A percentile compares a stretch with the other conserved stretches of the same genome.
These are phyloP conservation scores for Oceanodroma tethys DNA, from an alignment of 2,113 vertebrate genomes.

Conservation along the genomic window DNA sequence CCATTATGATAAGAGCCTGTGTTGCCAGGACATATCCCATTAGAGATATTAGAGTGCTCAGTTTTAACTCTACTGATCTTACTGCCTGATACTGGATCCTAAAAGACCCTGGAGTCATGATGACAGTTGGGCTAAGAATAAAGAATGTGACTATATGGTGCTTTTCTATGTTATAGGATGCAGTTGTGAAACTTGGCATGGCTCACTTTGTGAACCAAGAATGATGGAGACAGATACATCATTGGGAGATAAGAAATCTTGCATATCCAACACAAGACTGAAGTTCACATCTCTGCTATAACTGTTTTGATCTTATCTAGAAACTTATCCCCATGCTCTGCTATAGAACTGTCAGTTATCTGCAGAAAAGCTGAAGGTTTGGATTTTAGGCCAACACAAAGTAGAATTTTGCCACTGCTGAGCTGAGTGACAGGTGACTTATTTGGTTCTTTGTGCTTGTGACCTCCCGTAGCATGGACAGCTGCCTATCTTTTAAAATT, in stretches of 20 bases:
- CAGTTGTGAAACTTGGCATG: constrained; percentile 16
- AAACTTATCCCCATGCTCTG: neutral
- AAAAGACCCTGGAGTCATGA: neutral
- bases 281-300: neutral
- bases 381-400: neutral
- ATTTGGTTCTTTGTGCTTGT: constrained; percentile 8
- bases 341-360: constrained; percentile 17
- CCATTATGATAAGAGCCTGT: neutral
- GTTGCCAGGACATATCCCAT: neutral
- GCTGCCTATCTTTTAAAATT: constrained; percentile 47
- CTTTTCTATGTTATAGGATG: constrained; percentile 8
- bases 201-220: neutral
- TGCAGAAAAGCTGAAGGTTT: constrained; percentile 1
- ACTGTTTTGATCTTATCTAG: constrained; percentile 31
- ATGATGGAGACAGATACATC: neutral
- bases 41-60: neutral
- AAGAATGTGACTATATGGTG: constrained; percentile 17
- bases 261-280: neutral
- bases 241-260: constrained; percentile 5
- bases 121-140: constrained; percentile 17
- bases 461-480: neutral
- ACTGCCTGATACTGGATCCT: neutral
- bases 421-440: constrained; percentile 49
- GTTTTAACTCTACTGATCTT: neutral
- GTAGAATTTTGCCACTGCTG: neutral